phyloP scores from a whole-genome alignment of 2,797 vertebrate genomes.

The Sciaenops ocellatus region DNA sequence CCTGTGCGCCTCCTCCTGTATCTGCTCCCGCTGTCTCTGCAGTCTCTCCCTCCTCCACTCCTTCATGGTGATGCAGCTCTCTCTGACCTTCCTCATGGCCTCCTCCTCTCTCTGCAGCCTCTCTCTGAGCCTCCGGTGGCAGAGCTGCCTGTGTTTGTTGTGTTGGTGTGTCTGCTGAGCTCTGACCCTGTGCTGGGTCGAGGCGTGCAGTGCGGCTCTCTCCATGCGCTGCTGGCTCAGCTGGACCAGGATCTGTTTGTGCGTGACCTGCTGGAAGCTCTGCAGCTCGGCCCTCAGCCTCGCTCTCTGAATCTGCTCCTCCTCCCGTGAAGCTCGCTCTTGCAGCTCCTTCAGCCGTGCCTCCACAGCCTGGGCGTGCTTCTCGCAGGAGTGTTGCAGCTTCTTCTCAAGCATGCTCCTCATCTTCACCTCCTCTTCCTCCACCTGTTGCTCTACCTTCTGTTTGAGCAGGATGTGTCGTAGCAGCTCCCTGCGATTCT shows the following conservation, averaged over 20 bases:
- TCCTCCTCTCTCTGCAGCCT: conserved; percentile 81
- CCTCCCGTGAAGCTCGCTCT: conserved; percentile 70
- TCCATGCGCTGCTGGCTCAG: conserved; percentile 74
- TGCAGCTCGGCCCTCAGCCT: conserved; percentile 65
- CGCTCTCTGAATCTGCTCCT: conserved; percentile 73
- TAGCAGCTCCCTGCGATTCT: conserved; percentile 79
- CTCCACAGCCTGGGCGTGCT: conserved; percentile 43
- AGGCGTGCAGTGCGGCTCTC: conserved; percentile 63
- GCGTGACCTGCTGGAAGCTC: conserved; percentile 63
- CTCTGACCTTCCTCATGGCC: conserved; percentile 60
- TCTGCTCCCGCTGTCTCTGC: conserved; percentile 72
- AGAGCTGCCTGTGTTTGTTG: conserved; percentile 71
- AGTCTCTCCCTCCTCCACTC: conserved; percentile 81
- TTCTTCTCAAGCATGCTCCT: conserved; percentile 78
- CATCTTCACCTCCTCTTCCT: conserved; percentile 73
- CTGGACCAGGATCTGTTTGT: conserved; percentile 73
- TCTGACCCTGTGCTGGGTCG: conserved; percentile 41
- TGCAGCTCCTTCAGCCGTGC: conserved; percentile 68
- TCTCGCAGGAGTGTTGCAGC: conserved; percentile 62
- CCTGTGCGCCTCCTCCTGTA: conserved; percentile 78
- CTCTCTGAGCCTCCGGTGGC: conserved; percentile 78
- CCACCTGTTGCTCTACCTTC: conserved; percentile 78
- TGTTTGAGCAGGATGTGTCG: conserved; percentile 82
- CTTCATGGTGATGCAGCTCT: conserved; percentile 74
- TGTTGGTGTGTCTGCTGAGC: conserved; percentile 54